Percentiles rank a stretch among this genome's conserved stretches.
Conservation (phyloP, 2,797 vertebrate species). For the Sciurus carolinensis region DNA sequence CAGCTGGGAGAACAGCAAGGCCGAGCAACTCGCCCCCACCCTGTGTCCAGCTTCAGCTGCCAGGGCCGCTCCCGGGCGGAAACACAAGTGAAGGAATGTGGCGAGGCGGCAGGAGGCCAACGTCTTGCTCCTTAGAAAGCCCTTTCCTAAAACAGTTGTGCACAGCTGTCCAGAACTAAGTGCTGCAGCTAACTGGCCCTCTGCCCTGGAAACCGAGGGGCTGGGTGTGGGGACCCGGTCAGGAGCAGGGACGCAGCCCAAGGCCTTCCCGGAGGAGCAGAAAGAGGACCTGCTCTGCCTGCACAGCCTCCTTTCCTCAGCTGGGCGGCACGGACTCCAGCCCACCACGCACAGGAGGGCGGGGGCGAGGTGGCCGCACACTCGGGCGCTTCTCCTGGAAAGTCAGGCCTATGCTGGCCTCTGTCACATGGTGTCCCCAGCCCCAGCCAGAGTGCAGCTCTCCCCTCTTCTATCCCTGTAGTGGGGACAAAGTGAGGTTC, state of each 20-base stretch:
- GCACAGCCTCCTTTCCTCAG: not conserved
- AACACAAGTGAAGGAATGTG: not conserved
- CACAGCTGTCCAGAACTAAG: constrained; percentile 70
- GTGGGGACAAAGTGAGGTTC: accelerated
- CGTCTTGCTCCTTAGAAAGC: not conserved
- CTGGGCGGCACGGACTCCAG: too few relatives aligned
- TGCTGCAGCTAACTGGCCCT: not conserved
- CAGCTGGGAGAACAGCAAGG: not conserved
- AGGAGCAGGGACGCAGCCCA: not conserved
- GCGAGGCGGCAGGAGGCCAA: not conserved
- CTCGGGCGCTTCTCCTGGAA: accelerated
- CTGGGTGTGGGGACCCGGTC: accelerated
- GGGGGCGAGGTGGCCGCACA: accelerated
- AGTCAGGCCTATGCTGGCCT: not conserved
- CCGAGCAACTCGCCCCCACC: accelerated
- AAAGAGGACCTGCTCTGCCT: not conserved
- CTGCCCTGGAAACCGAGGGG: not conserved
- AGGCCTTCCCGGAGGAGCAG: not conserved
- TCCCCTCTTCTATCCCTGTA: not conserved
- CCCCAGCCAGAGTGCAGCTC: not conserved
- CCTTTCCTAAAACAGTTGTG: constrained; percentile 68
- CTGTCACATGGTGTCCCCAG: accelerated
- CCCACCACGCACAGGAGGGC: too few relatives aligned
- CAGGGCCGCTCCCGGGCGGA: not conserved
- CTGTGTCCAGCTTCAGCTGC: constrained; percentile 19